Conservation (phyloP, 2,888 invertebrate genomes). For the Drosophila mercatorum region DNA sequence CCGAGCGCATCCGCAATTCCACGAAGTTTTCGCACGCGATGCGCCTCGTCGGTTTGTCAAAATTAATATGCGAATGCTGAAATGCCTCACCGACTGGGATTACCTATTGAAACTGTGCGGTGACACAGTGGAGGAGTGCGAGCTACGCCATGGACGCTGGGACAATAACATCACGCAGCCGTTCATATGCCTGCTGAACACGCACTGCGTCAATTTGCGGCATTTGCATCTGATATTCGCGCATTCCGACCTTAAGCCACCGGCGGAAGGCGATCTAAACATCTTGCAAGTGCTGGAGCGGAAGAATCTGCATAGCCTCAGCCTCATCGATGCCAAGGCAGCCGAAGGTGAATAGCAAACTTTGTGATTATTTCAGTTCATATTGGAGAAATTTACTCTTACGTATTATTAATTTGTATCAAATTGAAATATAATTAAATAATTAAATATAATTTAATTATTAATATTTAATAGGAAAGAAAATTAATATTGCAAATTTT, state of each 20-base stretch:
- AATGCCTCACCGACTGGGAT: constrained; percentile 50
- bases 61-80: constrained; percentile 57
- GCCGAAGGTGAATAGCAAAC: constrained; percentile 34
- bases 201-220: constrained; percentile 44
- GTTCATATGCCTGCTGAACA: constrained; percentile 47
- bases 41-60: constrained; percentile 35
- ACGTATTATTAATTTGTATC: neutral
- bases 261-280: constrained; percentile 15
- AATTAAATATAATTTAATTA: too few relatives aligned
- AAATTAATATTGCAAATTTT: too few relatives aligned
- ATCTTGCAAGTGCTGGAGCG: constrained; percentile 38
- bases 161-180: constrained; percentile 51
- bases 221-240: constrained; percentile 59
- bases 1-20: constrained; percentile 48
- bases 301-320: constrained; percentile 47
- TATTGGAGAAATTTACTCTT: neutral
- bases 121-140: constrained; percentile 45
- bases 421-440: too few relatives aligned
- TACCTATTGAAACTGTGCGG: constrained; percentile 55
- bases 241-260: constrained; percentile 33
- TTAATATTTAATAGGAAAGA: too few relatives aligned
- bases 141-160: constrained; percentile 59
- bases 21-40: constrained; percentile 37
- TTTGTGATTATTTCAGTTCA: neutral
- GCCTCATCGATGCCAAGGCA: constrained; percentile 57